Base-by-base conservation (phyloP, 2,888 invertebrate species). In the Rhagonycha lutea region DNA sequence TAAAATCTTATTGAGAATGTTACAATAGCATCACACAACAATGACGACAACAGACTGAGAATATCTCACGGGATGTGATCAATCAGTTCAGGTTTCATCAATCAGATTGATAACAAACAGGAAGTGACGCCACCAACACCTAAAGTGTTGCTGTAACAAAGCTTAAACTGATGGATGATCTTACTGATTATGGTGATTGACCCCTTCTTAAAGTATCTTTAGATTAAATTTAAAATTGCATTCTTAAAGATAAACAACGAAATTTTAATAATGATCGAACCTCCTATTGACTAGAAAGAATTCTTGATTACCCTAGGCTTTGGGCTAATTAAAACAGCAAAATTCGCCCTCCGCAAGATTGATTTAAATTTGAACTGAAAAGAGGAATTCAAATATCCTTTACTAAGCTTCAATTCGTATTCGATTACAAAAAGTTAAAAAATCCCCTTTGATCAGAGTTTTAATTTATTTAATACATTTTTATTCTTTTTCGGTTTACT, bases 311-410 rank as follows among this genome's bases (percentile, higher is more conserved):
- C 47, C 47, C 47, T 47, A 47, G 47, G n/a, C 47, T 8, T 12
- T 47, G 72, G 18, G 68, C 29, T 32, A 76, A 60, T 76, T 70
- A 73, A 71, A 69, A 70, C 68, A 68, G 70, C 63, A 72, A 75
- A 60, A 69, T 72, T 72, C 24, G 11, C 67, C 71, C 47, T 24
- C 67, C 32, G 65, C 47, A 61, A 29, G 70, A 74, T 74, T 71
- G 65, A 75, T 77, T 76, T 73, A 68, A 73, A 76, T 76, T 75
- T 78, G 72, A 26, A 72, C 69, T 70, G 32, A 70, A 78, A 78
- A 78, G 63, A 78, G 78, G 78, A 78, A 78, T 78, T 78, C 78
- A 78, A 78, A 78, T 78, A 78, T 76, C 76, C 74, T 76, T 72
- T 72, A 72, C 61, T 69, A 72, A 73, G 75, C 69, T 75, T 62